A percentile compares a stretch with the other conserved stretches of the same genome.
phyloP scores from a whole-genome alignment of 2,888 invertebrate species.

The Tenthredo distinguenda region DNA sequence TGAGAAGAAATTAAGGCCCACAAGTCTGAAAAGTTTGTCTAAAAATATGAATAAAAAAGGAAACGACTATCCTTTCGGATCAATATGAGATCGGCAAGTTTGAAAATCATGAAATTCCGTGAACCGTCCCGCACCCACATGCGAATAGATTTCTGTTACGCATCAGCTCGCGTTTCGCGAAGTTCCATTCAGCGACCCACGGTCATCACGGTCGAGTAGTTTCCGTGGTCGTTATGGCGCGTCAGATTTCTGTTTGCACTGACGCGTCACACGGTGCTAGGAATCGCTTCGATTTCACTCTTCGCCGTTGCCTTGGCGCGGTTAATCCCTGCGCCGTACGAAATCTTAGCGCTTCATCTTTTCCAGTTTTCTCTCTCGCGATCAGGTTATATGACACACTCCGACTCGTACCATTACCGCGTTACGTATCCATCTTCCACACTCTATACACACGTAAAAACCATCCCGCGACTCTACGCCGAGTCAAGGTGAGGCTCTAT shows the following conservation, averaged over 20 bases:
- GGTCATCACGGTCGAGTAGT: constrained; percentile 66
- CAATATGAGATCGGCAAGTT: background rate
- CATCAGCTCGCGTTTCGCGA: constrained; percentile 71
- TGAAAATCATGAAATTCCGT: background rate
- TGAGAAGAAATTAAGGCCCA: background rate
- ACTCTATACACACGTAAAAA: background rate
- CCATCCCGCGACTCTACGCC: background rate
- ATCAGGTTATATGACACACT: background rate
- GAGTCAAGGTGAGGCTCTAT: constrained; percentile 49
- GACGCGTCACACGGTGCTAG: constrained; percentile 73
- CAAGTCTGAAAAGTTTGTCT: background rate
- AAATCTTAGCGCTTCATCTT: background rate
- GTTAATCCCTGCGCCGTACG: background rate
- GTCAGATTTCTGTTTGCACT: constrained; percentile 76
- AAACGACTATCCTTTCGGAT: background rate
- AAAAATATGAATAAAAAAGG: background rate
- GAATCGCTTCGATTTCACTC: constrained; percentile 69
- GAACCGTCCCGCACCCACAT: background rate
- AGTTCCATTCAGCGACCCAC: constrained; percentile 65
- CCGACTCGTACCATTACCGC: background rate
- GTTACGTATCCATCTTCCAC: background rate
- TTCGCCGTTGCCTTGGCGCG: background rate
- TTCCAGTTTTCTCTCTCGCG: background rate
- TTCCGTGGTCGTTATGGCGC: constrained; percentile 61
- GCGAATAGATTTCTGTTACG: constrained; percentile 71